Base-by-base conservation (phyloP, 2,888 invertebrate genomes). In the Margaritifera margaritifera region DNA sequence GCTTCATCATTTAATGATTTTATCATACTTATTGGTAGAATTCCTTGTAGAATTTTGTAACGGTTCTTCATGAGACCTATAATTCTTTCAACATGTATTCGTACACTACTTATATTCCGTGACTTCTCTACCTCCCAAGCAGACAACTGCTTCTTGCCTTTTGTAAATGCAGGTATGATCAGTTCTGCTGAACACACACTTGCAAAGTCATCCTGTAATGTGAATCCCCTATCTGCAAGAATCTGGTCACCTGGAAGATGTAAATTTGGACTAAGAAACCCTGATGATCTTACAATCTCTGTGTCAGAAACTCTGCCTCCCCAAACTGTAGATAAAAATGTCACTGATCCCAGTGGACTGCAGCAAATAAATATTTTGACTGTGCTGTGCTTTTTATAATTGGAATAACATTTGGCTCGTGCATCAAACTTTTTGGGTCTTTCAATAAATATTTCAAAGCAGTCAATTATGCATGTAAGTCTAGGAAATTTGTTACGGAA, bases 211-310 rank as follows among this genome's bases (percentile, higher is more conserved):
- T 78, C 73, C n/a, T 75, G 51, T 3, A 79, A 53, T 5, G 75
- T 75, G 58, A 79, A 79, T 6, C 72, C 74, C n/a, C 77, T 55
- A 42, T 80, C 78, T 18, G 75, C 79, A 24, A 80, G 58, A 56
- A 80, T 72, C 56, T 77, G 74, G 64, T 79, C 77, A 27, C 70
- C 75, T 53, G 71, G 78, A 5, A 60, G 51, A 64, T 77, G 77
- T 18, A 66, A 70, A 15, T 65, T 63, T 1, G 54, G 50, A 24
- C 15, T n/a, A n/a, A 80, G 69, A 58, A 72, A 78, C 1, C 74
- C 74, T 6, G 74, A 77, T 5, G 58, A 31, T 18, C 73, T 25
- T 11, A 73, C 74, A 65, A 79, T 71, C 24, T 72, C 55, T 25
- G 71, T 64, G 58, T 80, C 77, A 5, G 77, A 77, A 2, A 62